Evolutionary conservation across 1,140 invertebrate species (phyloP).

Genomic region (Bombus sibiricus): DNA sequence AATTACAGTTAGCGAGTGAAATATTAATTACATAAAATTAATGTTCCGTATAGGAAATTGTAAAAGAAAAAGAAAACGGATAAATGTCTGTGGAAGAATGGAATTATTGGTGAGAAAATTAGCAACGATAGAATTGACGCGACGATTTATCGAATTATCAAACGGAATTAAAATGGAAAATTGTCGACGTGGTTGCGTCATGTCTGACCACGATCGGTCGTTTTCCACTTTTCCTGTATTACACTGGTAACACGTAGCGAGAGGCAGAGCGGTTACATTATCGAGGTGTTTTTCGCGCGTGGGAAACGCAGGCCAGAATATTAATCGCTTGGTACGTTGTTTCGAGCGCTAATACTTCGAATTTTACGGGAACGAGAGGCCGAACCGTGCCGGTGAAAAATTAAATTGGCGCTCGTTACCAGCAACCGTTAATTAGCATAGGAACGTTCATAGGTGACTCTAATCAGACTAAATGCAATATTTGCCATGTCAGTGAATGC

Average conservation of each 20-base stretch:
- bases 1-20: not conserved
- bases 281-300: not conserved
- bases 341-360: not conserved
- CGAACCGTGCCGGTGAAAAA: conserved; percentile 16
- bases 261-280: not conserved
- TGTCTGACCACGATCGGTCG: not conserved
- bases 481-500: conserved; percentile 22
- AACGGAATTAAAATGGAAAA: conserved; percentile 1
- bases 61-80: not conserved
- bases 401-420: conserved; percentile 22
- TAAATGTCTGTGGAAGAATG: not conserved
- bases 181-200: not conserved
- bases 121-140: not conserved
- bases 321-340: conserved; percentile 11
- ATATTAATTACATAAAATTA: not conserved
- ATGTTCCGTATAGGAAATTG: not conserved
- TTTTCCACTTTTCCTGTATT: not conserved
- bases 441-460: conserved; percentile 31
- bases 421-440: conserved; percentile 38
- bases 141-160: not conserved
- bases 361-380: not conserved
- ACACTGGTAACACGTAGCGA: no score
- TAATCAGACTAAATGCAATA: conserved; percentile 47
- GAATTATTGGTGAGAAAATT: not conserved
- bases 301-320: not conserved